Base-by-base conservation (phyloP, 2,888 invertebrate genomes). In the Escarpia spicata region DNA sequence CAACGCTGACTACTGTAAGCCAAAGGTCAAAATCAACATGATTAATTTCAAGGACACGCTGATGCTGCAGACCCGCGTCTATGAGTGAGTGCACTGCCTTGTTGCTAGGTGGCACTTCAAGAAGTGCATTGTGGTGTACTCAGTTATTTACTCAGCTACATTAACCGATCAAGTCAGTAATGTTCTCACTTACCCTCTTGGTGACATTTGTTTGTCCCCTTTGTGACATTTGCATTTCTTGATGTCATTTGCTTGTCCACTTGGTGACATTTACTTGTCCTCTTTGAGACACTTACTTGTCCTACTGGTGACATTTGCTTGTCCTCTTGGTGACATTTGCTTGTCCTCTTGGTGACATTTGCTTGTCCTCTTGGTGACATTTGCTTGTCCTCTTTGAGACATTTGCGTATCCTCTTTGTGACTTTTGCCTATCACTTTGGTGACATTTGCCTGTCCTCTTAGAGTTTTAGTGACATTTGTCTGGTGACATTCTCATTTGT, bases 31-130 rank as follows among this genome's bases (percentile, higher is more conserved):
- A 92, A 94, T 94, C 15, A 95, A 96, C n/a, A 93, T 94, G 10
- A 94, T 96, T 60, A 94, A 95, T 94, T 96, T 96, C 95, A 95
- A 95, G 92, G 96, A 96, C 93, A 96, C 96, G 0, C 95, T 96
- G 60, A 96, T 96, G 96, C 96, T 96, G 94, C 96, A 96, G 95
- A 96, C 96, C 0, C 94, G 96, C 93, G 95, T 96, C 0, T 96
- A 95, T 94, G 95, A 96, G 96, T 96, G 94, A 95, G 96, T 95
- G 4, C 43, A 44, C 31, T 37, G n/a, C 2, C n/a, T 15, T 60
- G 31, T 92, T 44, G n/a, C 31, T 31, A 44, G 43, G 44, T n/a
- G 31, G 15, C 0, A 8, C 52, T 90, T 58, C n/a, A 75, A 26
- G 75, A 43, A 90, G 31, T 91, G 31, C 91, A 58, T 43, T 31